Conservation (phyloP, 2,888 invertebrate genomes). For the Esperia sulphurella region DNA sequence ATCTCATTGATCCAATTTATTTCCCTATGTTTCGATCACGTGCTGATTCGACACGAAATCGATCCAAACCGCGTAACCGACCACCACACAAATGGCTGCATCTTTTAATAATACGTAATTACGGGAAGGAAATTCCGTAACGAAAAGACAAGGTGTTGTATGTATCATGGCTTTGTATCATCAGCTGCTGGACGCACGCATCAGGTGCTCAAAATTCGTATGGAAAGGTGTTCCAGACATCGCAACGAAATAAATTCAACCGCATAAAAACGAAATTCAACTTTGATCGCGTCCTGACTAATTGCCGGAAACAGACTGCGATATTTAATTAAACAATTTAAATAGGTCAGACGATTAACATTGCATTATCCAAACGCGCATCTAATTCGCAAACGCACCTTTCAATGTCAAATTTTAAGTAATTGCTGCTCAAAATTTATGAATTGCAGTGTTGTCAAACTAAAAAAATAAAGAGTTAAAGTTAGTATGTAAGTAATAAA, state of each 20-base stretch:
- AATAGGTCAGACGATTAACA: slow-evolving; percentile 60
- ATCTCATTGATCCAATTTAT: neutral
- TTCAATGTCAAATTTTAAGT: slow-evolving; percentile 50
- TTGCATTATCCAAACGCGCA: slow-evolving; percentile 52
- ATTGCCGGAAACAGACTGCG: slow-evolving; percentile 59
- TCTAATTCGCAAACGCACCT: slow-evolving; percentile 45
- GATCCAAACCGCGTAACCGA: slow-evolving; percentile 29
- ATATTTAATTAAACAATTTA: slow-evolving; percentile 58
- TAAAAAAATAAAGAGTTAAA: too few species aligned
- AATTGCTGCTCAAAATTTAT: too few species aligned
- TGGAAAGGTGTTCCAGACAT: slow-evolving; percentile 51
- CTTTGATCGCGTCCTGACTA: slow-evolving; percentile 46
- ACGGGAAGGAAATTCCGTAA: slow-evolving; percentile 61
- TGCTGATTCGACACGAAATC: slow-evolving; percentile 11
- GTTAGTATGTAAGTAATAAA: too few species aligned
- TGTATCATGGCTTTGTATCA: slow-evolving; percentile 38
- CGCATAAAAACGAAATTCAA: slow-evolving; percentile 40
- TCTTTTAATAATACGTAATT: slow-evolving; percentile 41
- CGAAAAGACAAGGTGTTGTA: slow-evolving; percentile 63
- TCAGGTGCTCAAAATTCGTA: slow-evolving; percentile 66
- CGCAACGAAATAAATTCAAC: slow-evolving; percentile 43
- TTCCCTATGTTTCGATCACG: neutral
- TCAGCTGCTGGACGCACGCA: slow-evolving; percentile 41
- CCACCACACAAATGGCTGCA: slow-evolving; percentile 24
- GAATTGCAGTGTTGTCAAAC: slow-evolving; percentile 36